Evolutionary conservation across 1,140 invertebrate species (phyloP), one percentile per base, ranked within the genome.

Genomic region (Drosophila mauritiana): DNA sequence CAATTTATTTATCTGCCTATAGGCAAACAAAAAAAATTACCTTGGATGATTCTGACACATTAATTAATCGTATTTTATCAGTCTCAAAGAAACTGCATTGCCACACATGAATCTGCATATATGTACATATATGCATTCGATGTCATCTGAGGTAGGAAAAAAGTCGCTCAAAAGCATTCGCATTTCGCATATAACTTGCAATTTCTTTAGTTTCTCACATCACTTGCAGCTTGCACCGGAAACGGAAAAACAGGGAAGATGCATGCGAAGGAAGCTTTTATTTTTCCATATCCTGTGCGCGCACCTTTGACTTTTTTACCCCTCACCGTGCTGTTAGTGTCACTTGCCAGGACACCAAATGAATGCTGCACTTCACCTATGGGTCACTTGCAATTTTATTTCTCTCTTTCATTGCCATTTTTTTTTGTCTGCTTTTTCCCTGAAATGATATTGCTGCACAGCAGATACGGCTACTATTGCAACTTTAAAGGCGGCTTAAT

Each of bases 401-500:
- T 15, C n/a, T 25, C 1, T 25, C 8, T 25, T 40, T 55, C 31
- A 31, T 40, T 40, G 4, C 11, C 2, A 12, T 5, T 17, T 36
- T 39, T 12, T 12, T 3, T 13, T 17, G 31, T 36, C 12, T 4
- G 15, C 17, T 8, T 27, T 15, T 22, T 39, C 8, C 5, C 17
- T 40, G 31, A 57, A 8, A 17, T 34, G 59, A 40, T 51, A 36
- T 64, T n/a, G 45, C 42, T 49, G 64, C 58, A 6, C 20, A 22
- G 20, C 64, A 64, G 58, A 69, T 68, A 68, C 22, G n/a, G 51
- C 12, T 17, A 43, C 53, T 48, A 42, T 46, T 70, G 64, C 75
- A 72, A 88, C 63, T 73, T 80, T 73, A 80, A 89, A 70, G 72
- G 70, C 63, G 31, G 63, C 31, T 68, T 89, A 88, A 88, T 88